Evolutionary conservation across 2,797 vertebrate genomes (phyloP).

Genomic region (Onychomys leucogaster): DNA sequence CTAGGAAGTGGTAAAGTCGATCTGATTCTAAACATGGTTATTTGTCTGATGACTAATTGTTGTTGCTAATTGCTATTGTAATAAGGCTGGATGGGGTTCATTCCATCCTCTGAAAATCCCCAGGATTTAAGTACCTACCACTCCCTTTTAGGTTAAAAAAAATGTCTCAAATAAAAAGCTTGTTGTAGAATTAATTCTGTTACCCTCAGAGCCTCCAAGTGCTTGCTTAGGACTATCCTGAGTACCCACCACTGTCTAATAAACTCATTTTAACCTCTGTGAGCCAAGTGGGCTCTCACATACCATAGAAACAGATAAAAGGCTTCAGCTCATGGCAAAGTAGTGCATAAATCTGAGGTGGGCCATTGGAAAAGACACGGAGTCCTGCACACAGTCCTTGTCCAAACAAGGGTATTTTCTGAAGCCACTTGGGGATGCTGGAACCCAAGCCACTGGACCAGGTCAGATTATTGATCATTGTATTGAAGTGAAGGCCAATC

Average conservation of each 20-base stretch:
- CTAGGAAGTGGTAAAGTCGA: background rate
- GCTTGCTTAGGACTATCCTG: background rate
- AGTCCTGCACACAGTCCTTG: constrained; percentile 63
- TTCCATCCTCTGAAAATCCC: background rate
- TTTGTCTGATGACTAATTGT: background rate
- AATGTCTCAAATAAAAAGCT: background rate
- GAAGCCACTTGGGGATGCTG: constrained; percentile 60
- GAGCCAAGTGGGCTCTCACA: background rate
- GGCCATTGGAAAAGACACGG: accelerated
- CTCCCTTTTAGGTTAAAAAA: background rate
- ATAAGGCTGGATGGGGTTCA: background rate
- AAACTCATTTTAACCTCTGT: background rate
- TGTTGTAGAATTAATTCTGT: background rate
- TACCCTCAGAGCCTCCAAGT: background rate
- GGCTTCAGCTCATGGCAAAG: constrained; percentile 27
- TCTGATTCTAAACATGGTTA: background rate
- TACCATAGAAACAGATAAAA: constrained; percentile 77
- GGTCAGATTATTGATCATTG: background rate
- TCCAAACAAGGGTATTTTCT: background rate
- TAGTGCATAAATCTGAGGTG: background rate
- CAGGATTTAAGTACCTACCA: background rate
- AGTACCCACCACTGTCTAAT: background rate
- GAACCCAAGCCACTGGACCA: constrained; percentile 67
- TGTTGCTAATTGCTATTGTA: background rate
- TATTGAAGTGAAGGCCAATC: constrained; percentile 75